phyloP scores from a whole-genome alignment of 1,140 invertebrate species.

The Palaemon carinicauda region DNA sequence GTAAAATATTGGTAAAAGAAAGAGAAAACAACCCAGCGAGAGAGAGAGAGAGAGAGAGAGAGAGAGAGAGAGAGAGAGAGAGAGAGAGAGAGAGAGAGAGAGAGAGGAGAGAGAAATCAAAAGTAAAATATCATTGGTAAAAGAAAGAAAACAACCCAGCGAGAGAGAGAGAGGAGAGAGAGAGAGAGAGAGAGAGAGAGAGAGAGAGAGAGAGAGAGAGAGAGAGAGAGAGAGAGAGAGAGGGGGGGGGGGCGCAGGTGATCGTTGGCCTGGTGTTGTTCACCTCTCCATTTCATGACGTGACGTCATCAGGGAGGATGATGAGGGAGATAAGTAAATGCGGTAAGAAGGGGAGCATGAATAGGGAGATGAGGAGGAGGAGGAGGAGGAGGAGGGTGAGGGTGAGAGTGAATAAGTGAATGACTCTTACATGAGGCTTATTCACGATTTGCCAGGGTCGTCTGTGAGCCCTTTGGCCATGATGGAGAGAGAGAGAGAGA shows the following conservation, averaged over 20 bases:
- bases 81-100: slow-evolving; percentile 4
- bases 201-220: no score
- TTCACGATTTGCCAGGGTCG: no score
- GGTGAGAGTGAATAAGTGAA: no score
- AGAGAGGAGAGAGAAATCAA: background rate
- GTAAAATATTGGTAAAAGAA: background rate
- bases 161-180: slow-evolving; percentile 8
- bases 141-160: background rate
- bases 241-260: no score
- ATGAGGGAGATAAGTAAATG: background rate
- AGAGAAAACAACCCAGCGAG: background rate
- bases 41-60: background rate
- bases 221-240: no score
- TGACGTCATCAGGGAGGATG: background rate
- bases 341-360: background rate
- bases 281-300: no score
- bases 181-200: no score
- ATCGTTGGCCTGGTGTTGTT: no score
- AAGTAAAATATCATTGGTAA: background rate
- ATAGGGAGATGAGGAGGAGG: background rate
- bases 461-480: no score
- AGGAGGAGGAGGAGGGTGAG: background rate
- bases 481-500: no score
- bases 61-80: background rate
- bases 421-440: no score